Evolutionary conservation across 2,797 vertebrate species (phyloP).

Genomic region (Acanthiza pusilla): DNA sequence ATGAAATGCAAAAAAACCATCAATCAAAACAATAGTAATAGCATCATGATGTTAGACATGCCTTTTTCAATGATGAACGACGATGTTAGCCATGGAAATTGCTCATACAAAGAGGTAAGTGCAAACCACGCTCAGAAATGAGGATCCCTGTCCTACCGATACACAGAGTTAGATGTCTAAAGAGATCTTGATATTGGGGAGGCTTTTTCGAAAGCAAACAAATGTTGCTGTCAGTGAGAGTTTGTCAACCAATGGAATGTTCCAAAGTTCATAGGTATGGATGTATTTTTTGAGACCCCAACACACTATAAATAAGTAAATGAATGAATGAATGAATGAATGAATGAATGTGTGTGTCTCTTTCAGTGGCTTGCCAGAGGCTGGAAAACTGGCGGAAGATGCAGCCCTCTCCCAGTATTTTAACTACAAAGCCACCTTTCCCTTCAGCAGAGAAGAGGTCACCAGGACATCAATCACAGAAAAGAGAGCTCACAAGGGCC

Average conservation of each 20-base stretch:
- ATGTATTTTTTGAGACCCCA: background rate
- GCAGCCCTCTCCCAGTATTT: background rate
- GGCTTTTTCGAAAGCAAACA: background rate
- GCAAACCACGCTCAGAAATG: background rate
- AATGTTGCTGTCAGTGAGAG: background rate
- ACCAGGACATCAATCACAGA: background rate
- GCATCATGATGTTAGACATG: background rate
- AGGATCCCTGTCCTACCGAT: background rate
- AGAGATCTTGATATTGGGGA: background rate
- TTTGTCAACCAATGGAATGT: background rate
- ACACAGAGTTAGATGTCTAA: background rate
- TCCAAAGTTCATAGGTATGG: background rate
- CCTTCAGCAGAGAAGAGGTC: background rate
- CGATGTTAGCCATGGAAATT: background rate
- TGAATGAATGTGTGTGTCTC: background rate
- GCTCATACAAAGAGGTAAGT: background rate
- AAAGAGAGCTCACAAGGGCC: background rate
- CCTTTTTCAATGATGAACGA: background rate
- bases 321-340: background rate
- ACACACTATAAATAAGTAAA: background rate
- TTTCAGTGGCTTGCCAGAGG: background rate
- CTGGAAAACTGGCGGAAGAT: background rate
- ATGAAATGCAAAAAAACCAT: background rate
- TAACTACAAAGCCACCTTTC: background rate
- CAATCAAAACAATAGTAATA: background rate